Evolutionary conservation across 2,797 vertebrate species (phyloP), one percentile per base, ranked within the genome.

Genomic region (Sorex maritimensis): DNA sequence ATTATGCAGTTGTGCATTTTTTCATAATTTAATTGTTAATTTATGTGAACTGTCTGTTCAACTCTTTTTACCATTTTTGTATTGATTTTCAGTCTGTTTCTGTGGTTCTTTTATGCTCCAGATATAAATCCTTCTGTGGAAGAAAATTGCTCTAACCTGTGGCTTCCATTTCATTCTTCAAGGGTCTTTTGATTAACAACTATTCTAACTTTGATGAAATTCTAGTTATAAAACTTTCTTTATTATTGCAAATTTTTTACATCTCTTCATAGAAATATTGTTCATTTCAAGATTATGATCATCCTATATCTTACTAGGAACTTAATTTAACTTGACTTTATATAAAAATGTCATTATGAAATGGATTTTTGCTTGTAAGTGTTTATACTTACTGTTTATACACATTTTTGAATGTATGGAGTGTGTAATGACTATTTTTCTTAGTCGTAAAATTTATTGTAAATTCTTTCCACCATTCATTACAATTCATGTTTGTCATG

Each of bases 41-140:
- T 71, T 49, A 78, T 73, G 38, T 73, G 14, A 68, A 81, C 58
- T 61, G 1, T 72, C 52, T 95, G 44, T 77, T 85, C 21, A 77
- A 14, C n/a, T 75, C 28, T 68, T 55, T 63, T 63, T 13, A 14
- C 14, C 23, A 7, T 85, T 95, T 85, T 80, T 81, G 68, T 63
- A 2, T 14, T 71, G 13, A 17, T 58, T 74, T 92, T 75, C 7
- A 7, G 23, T 14, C 44, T 67, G 10, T 81, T 44, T 88, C 61
- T 72, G 38, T 81, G 30, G 34, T 34, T 73, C 8, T 86, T 86
- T 84, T 63, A 81, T 81, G 84, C 28, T 52, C 23, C 28, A 46
- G 69, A 6, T 65, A 41, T 72, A 1, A n/a, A 23, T 44, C 23
- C 3, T 85, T 83, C 24, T 6, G n/a, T 68, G 67, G 12, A 30